These are phyloP conservation scores for Danio choprae DNA, from an alignment of 2,797 vertebrate genomes.

Conservation along the genomic window DNA sequence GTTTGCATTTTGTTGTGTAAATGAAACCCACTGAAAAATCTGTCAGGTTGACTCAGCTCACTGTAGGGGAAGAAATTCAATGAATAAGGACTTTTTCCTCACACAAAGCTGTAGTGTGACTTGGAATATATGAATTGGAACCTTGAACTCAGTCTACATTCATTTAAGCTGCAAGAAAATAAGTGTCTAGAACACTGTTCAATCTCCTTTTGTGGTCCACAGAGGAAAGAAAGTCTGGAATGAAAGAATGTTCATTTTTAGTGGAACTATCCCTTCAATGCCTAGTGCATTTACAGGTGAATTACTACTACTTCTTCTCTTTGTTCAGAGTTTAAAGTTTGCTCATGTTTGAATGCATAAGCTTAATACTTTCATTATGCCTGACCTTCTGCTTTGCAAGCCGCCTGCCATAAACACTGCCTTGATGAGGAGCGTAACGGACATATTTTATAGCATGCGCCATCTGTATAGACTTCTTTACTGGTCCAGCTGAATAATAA, in stretches of 20 bases:
- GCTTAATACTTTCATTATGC: constrained; percentile 59
- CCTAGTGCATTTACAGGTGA: constrained; percentile 25
- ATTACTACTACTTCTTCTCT: constrained; percentile 38
- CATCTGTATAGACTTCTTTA: constrained; percentile 63
- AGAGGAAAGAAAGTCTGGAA: not conserved
- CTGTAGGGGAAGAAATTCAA: not conserved
- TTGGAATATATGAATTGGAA: not conserved
- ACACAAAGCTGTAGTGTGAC: not conserved
- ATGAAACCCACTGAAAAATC: not conserved
- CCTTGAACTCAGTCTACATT: not conserved
- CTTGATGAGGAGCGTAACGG: constrained; percentile 59
- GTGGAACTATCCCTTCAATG: constrained; percentile 5
- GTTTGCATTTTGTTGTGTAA: no score
- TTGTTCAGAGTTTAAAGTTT: constrained; percentile 46
- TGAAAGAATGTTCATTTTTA: not conserved
- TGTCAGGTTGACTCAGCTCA: not conserved
- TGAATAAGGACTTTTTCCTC: not conserved
- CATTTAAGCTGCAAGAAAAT: not conserved
- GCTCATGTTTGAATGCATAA: constrained; percentile 56
- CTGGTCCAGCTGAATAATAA: constrained; percentile 62
- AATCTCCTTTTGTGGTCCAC: constrained; percentile 5
- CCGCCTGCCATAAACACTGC: constrained; percentile 57
- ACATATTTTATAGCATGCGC: constrained; percentile 60
- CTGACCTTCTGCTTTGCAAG: constrained; percentile 58
- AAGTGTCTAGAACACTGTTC: not conserved